Evolutionary conservation across 2,113 vertebrate genomes (phyloP).

Genomic region (Scytalopus superciliaris): DNA sequence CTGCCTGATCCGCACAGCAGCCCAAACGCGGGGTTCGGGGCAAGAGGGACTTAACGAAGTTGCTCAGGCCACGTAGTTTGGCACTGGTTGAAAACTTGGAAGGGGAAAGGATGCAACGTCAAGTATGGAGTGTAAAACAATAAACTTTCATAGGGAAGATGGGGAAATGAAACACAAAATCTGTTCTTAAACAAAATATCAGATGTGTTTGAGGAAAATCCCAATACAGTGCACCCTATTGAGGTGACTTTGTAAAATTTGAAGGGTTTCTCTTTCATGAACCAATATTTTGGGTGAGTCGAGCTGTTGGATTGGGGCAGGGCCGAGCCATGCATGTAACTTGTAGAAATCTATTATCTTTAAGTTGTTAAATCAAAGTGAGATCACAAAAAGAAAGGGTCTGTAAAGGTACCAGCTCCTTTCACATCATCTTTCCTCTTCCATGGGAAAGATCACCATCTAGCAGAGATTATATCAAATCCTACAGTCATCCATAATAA

Average conservation of each 20-base stretch:
- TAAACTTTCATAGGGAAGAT: background rate
- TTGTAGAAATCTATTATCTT: background rate
- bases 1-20: background rate
- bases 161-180: background rate
- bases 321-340: rapidly evolving
- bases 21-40: rapidly evolving
- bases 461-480: background rate
- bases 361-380: background rate
- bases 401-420: background rate
- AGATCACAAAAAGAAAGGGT: background rate
- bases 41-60: rapidly evolving
- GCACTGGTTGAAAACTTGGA: background rate
- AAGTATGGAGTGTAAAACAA: background rate
- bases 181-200: background rate
- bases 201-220: background rate
- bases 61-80: rapidly evolving
- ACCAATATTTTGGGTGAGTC: background rate
- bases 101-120: background rate
- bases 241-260: background rate
- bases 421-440: background rate
- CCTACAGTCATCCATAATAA: background rate
- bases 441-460: background rate
- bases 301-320: background rate
- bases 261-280: background rate
- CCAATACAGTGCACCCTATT: too few species aligned